These are phyloP conservation scores for Metacarcinus magister DNA, from an alignment of 2,888 invertebrate species.

Conservation along the genomic window DNA sequence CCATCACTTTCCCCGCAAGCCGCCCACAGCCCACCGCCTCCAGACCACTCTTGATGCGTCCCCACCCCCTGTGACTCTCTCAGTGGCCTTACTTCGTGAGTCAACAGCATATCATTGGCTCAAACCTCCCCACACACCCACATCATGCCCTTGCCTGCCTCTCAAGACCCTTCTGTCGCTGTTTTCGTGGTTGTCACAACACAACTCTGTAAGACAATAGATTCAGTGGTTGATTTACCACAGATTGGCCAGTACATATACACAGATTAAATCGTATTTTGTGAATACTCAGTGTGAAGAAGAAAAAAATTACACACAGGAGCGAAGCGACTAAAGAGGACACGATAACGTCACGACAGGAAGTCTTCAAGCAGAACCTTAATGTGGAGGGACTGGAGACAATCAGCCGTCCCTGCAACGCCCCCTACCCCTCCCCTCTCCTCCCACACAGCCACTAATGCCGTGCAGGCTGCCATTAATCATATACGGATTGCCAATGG, in stretches of 20 bases:
- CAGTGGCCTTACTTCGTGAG: neutral
- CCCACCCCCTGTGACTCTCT: neutral
- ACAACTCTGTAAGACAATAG: neutral
- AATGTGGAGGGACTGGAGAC: conserved; percentile 1
- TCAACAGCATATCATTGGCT: neutral
- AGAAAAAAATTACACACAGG: neutral
- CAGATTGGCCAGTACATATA: neutral
- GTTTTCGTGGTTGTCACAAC: neutral
- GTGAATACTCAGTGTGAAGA: neutral
- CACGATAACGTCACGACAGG: neutral
- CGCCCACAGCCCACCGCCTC: neutral
- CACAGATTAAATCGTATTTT: neutral
- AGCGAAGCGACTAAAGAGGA: neutral
- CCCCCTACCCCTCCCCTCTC: neutral
- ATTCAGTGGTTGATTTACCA: neutral
- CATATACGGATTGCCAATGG: neutral
- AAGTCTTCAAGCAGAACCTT: conserved; percentile 15
- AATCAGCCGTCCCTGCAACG: neutral
- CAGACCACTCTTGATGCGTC: neutral
- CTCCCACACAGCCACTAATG: neutral
- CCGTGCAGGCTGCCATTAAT: neutral
- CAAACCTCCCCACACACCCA: conserved; percentile 1
- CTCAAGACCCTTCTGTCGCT: neutral
- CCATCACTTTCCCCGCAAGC: neutral
- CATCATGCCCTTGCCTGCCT: neutral